These are phyloP conservation scores for Ciconia stormi DNA, from an alignment of 2,113 vertebrate genomes.

Conservation along the genomic window DNA sequence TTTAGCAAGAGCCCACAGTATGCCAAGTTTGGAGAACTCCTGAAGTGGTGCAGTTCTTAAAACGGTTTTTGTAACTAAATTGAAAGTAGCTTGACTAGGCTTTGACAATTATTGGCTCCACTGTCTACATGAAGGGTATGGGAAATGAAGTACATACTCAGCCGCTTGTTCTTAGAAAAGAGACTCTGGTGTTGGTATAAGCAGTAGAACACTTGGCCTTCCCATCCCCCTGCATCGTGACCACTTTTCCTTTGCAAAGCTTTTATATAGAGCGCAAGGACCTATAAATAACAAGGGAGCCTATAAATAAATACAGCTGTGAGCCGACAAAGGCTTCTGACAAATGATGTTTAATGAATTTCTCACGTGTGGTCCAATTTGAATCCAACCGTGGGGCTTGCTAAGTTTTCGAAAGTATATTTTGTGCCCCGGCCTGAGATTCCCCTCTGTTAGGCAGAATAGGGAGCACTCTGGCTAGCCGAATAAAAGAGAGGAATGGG, in stretches of 20 bases:
- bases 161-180: conserved; percentile 5
- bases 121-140: not conserved
- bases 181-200: not conserved
- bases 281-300: conserved; percentile 75
- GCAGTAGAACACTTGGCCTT: conserved; percentile 32
- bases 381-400: conserved; percentile 37
- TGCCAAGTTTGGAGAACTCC: not conserved
- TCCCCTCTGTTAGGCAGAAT: not conserved
- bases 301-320: conserved; percentile 82
- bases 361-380: conserved; percentile 77
- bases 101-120: not conserved
- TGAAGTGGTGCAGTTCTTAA: not conserved
- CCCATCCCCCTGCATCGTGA: not conserved
- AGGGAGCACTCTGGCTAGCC: not conserved
- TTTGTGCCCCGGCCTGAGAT: conserved; percentile 38
- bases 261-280: conserved; percentile 64
- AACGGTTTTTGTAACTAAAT: not conserved
- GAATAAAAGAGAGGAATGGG: not conserved
- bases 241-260: conserved; percentile 61
- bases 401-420: conserved; percentile 28
- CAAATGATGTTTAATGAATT: conserved; percentile 82
- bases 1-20: not conserved
- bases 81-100: not conserved
- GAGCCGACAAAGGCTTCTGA: conserved; percentile 76
- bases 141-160: not conserved